These are phyloP conservation scores for Acanthurus tractus DNA, from an alignment of 2,797 vertebrate species.

Conservation along the genomic window DNA sequence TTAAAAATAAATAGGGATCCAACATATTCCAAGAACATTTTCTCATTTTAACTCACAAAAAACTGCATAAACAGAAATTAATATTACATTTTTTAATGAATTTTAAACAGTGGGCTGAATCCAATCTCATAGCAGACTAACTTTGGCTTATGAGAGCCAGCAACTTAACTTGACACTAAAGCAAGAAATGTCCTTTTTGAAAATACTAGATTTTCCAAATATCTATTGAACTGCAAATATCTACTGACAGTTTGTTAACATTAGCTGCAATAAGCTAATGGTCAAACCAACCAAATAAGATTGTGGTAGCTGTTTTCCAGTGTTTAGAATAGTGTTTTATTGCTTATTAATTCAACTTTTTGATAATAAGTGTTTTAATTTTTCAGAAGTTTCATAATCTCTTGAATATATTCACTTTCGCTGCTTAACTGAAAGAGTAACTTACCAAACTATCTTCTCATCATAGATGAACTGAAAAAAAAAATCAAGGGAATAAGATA, in stretches of 20 bases:
- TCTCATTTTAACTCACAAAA: too few species aligned
- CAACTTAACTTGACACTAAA: neutral
- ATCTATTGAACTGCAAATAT: neutral
- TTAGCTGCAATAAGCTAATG: neutral
- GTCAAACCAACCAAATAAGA: neutral
- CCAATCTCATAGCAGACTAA: too few species aligned
- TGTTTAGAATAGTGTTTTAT: neutral
- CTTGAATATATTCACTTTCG: neutral
- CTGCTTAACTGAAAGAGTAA: neutral
- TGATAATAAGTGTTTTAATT: too few species aligned
- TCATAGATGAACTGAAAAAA: slow-evolving; percentile 85
- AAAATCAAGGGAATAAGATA: neutral
- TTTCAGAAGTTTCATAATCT: neutral
- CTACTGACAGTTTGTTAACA: neutral
- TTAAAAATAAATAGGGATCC: too few species aligned
- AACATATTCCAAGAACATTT: too few species aligned
- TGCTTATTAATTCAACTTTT: neutral
- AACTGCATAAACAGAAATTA: too few species aligned
- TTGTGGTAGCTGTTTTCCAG: neutral
- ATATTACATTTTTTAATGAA: too few species aligned
- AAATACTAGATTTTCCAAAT: too few species aligned
- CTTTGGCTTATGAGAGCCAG: neutral
- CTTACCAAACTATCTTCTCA: slow-evolving; percentile 88
- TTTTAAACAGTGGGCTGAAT: too few species aligned
- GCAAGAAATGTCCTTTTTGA: neutral